Evolutionary conservation across 2,888 invertebrate species (phyloP).

Genomic region (Agrypnus murinus): DNA sequence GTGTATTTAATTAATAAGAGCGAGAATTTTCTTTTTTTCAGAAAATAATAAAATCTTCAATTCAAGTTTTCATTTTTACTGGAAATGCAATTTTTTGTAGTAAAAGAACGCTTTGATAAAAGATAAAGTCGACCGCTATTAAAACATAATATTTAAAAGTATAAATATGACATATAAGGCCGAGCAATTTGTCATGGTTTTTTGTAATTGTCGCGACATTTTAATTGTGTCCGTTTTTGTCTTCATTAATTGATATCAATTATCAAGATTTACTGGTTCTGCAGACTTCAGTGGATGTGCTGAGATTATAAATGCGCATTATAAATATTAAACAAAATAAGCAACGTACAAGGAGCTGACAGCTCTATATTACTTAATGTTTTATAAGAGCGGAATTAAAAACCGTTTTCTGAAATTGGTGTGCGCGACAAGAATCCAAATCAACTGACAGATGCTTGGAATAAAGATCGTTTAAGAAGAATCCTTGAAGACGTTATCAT

Average conservation of each 20-base stretch:
- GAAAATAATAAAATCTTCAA: too few relatives aligned
- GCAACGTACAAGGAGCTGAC: conserved; percentile 33
- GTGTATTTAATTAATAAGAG: too few relatives aligned
- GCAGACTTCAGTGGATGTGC: conserved; percentile 61
- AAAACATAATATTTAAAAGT: conserved; percentile 18
- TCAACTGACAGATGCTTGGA: conserved; percentile 24
- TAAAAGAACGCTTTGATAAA: conserved; percentile 4
- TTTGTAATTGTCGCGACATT: conserved; percentile 65
- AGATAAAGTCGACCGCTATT: conserved; percentile 6
- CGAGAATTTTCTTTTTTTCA: too few relatives aligned
- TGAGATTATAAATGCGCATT: conserved; percentile 56
- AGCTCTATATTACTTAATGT: conserved; percentile 35
- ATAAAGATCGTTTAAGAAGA: background rate
- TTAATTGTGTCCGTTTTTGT: conserved; percentile 68
- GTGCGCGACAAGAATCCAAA: conserved; percentile 30
- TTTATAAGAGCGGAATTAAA: conserved; percentile 10
- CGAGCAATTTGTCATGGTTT: conserved; percentile 66
- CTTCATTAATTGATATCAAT: conserved; percentile 68
- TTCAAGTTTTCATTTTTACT: too few relatives aligned
- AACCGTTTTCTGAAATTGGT: conserved; percentile 19
- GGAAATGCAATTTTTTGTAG: too few relatives aligned
- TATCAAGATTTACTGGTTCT: conserved; percentile 68
- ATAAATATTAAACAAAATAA: conserved; percentile 64
- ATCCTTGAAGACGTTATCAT: conserved; percentile 3
- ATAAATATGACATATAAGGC: conserved; percentile 59